A percentile compares a stretch with the other conserved stretches of the same genome.
Evolutionary conservation across 2,888 invertebrate species (phyloP).

Genomic region (Meteorus cinctellus): DNA sequence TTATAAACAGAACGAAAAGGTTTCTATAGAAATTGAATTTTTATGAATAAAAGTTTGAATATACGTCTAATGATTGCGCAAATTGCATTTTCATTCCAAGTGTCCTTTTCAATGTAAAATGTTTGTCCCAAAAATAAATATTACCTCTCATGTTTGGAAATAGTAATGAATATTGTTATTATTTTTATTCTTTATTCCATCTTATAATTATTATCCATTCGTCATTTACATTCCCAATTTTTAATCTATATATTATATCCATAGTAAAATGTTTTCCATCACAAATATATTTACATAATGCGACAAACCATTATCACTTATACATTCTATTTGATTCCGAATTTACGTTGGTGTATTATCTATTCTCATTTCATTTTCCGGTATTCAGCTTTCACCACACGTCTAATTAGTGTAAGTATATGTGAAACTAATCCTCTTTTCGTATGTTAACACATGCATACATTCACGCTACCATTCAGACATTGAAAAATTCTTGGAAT

Average conservation of each 20-base stretch:
- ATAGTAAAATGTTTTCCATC: not conserved
- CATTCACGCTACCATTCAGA: not conserved
- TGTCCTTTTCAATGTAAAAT: slow-evolving; percentile 71
- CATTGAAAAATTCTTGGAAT: not conserved
- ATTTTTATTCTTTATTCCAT: not conserved
- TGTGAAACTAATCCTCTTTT: not conserved
- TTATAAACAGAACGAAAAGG: slow-evolving; percentile 8
- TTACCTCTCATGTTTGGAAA: slow-evolving; percentile 64
- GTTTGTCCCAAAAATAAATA: slow-evolving; percentile 65
- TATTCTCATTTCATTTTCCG: not conserved
- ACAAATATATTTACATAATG: slow-evolving; percentile 2
- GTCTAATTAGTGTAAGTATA: not conserved
- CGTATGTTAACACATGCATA: not conserved
- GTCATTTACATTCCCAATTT: not conserved
- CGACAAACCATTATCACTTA: not conserved
- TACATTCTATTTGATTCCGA: not conserved
- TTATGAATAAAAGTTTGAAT: slow-evolving; percentile 48
- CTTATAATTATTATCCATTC: slow-evolving; percentile 2
- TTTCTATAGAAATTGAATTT: not conserved
- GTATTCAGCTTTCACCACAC: not conserved
- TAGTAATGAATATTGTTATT: slow-evolving; percentile 6
- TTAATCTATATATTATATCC: not conserved
- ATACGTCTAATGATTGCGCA: slow-evolving; percentile 64
- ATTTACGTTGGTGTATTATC: not conserved
- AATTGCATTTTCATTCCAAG: slow-evolving; percentile 70